Percentiles rank a stretch among this genome's conserved stretches.
Conservation (phyloP, 2,797 vertebrate genomes). For the Girardinus metallicus region DNA sequence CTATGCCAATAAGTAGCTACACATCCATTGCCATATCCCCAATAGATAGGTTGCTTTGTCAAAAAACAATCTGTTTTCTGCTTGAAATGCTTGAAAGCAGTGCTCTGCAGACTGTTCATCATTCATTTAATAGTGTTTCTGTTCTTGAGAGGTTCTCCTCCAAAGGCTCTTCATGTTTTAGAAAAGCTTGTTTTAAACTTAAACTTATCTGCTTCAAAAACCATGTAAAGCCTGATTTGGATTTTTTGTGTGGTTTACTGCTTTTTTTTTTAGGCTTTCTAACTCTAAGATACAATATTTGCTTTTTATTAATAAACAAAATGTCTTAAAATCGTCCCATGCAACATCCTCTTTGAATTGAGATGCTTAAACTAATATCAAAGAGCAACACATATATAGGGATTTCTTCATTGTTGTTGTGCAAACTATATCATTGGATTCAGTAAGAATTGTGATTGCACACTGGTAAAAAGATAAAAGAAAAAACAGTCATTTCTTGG, state of each 20-base stretch:
- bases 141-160: neutral
- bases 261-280: neutral
- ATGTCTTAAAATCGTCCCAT: conserved; percentile 11
- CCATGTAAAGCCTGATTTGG: neutral
- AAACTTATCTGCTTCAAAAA: neutral
- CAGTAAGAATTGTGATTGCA: conserved; percentile 67
- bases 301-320: conserved; percentile 12
- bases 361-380: conserved; percentile 65
- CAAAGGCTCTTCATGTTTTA: neutral
- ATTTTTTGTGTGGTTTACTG: neutral
- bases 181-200: neutral
- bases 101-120: neutral
- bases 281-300: neutral
- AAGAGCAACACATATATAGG: conserved; percentile 42
- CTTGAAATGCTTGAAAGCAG: neutral
- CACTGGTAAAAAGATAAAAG: conserved; percentile 66
- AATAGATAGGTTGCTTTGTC: neutral
- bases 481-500: conserved; percentile 47
- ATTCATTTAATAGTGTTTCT: neutral
- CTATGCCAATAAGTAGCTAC: neutral
- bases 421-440: too few species aligned
- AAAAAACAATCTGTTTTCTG: neutral
- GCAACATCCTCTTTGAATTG: conserved; percentile 41
- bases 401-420: too few species aligned
- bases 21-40: neutral